Percentiles rank a stretch among this genome's conserved stretches.
phyloP scores from a whole-genome alignment of 2,797 vertebrate species.

The Limosa lapponica region DNA sequence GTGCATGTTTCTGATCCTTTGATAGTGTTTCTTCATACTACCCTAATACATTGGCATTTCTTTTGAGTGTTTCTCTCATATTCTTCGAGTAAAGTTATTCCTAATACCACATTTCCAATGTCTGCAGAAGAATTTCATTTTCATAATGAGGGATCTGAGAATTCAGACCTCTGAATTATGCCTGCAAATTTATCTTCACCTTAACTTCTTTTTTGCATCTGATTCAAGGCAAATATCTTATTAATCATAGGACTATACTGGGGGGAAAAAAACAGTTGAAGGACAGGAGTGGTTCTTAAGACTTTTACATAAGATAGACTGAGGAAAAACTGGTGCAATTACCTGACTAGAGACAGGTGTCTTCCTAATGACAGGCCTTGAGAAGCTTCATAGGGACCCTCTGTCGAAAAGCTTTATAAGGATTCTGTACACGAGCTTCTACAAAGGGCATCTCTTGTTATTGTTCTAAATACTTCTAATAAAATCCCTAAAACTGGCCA shows the following conservation, averaged over 20 bases:
- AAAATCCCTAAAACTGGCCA: slow-evolving; percentile 1
- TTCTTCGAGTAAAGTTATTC: neutral
- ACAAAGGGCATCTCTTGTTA: neutral
- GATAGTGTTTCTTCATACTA: neutral
- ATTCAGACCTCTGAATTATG: neutral
- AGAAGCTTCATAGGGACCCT: neutral
- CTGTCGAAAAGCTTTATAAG: neutral
- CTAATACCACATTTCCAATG: neutral
- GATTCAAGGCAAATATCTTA: neutral
- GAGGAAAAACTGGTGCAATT: neutral
- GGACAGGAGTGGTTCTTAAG: neutral
- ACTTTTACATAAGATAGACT: neutral
- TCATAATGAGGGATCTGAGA: neutral
- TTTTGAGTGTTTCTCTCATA: neutral
- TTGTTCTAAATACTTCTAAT: neutral
- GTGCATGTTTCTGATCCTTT: neutral
- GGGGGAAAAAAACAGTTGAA: accelerated
- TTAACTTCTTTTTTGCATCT: neutral
- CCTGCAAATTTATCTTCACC: neutral
- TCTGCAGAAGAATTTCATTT: neutral
- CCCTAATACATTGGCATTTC: neutral
- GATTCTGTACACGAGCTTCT: neutral
- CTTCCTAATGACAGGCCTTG: neutral
- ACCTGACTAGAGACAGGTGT: neutral
- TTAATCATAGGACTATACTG: neutral